Evolutionary conservation across 2,888 invertebrate genomes (phyloP).

Genomic region (Trichogramma evanescens): DNA sequence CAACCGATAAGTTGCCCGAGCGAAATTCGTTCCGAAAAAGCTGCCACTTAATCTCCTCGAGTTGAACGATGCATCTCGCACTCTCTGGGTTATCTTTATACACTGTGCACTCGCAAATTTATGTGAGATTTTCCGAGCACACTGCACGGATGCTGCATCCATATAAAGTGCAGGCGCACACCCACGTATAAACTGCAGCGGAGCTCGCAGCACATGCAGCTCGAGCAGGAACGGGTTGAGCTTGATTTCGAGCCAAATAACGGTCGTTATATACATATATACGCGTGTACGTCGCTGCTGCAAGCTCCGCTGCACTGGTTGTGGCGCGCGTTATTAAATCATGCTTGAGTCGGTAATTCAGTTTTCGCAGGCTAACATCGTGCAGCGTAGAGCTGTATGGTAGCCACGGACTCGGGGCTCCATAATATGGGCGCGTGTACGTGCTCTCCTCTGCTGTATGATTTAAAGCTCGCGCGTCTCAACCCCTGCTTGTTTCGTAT

Average conservation of each 20-base stretch:
- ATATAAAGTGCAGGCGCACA: not conserved
- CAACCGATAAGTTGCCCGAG: too few species aligned
- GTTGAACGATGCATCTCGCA: slow-evolving; percentile 21
- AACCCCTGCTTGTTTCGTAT: slow-evolving; percentile 33
- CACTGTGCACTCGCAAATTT: slow-evolving; percentile 19
- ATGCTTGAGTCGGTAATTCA: slow-evolving; percentile 38
- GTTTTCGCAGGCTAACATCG: slow-evolving; percentile 32
- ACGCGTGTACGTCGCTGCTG: slow-evolving; percentile 3
- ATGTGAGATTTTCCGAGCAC: slow-evolving; percentile 23
- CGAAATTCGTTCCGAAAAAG: not conserved
- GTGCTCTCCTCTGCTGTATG: too few species aligned
- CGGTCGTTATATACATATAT: slow-evolving; percentile 27
- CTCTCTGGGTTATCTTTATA: too few species aligned
- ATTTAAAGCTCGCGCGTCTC: too few species aligned
- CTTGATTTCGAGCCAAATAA: slow-evolving; percentile 33
- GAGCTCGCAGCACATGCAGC: not conserved
- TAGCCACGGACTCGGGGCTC: not conserved
- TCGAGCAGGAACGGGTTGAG: slow-evolving; percentile 4
- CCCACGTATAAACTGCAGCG: too few species aligned
- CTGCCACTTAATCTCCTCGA: slow-evolving; percentile 16
- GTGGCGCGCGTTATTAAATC: slow-evolving; percentile 37
- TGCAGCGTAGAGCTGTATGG: slow-evolving; percentile 1
- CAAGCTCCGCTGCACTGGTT: not conserved
- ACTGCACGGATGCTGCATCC: not conserved
- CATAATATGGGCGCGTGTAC: not conserved